phyloP scores from a whole-genome alignment of 2,797 vertebrate genomes.

The Myripristis jacobus region DNA sequence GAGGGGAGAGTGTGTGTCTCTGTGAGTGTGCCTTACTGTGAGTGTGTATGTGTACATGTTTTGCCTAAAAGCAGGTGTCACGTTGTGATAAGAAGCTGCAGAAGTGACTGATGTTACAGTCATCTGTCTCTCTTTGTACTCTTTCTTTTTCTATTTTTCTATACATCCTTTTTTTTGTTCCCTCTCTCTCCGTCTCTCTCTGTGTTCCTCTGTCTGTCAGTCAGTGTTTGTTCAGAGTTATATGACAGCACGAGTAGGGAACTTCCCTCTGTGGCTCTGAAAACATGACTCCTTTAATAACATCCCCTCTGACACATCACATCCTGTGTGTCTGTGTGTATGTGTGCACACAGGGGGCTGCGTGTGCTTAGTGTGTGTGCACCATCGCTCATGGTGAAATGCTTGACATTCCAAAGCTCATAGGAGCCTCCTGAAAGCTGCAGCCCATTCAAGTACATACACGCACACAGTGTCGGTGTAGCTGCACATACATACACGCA shows the following conservation, averaged over 20 bases:
- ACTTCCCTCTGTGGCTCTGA: conserved; percentile 62
- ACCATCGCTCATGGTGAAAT: conserved; percentile 42
- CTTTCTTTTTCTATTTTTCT: no score
- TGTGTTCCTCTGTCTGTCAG: conserved; percentile 8
- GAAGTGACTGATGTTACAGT: conserved; percentile 24
- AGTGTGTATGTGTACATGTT: not conserved
- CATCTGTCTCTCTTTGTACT: conserved; percentile 14
- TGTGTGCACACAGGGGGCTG: not conserved
- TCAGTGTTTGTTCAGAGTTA: conserved; percentile 42
- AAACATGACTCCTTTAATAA: conserved; percentile 53
- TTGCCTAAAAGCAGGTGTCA: conserved; percentile 16
- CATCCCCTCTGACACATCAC: conserved; percentile 44
- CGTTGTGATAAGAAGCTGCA: not conserved
- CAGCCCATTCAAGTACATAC: conserved; percentile 45
- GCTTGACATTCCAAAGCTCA: conserved; percentile 58
- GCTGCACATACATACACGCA: conserved; percentile 8
- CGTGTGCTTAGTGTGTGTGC: not conserved
- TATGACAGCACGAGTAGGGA: conserved; percentile 32
- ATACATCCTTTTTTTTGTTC: not conserved
- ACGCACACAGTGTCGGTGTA: conserved; percentile 23
- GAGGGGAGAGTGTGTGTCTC: not conserved
- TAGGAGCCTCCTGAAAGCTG: conserved; percentile 36
- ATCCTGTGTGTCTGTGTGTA: conserved; percentile 31
- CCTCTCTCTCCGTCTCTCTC: conserved; percentile 6
- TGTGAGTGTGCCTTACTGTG: no score